phyloP scores from a whole-genome alignment of 2,888 invertebrate genomes.

The Gari tellinella region DNA sequence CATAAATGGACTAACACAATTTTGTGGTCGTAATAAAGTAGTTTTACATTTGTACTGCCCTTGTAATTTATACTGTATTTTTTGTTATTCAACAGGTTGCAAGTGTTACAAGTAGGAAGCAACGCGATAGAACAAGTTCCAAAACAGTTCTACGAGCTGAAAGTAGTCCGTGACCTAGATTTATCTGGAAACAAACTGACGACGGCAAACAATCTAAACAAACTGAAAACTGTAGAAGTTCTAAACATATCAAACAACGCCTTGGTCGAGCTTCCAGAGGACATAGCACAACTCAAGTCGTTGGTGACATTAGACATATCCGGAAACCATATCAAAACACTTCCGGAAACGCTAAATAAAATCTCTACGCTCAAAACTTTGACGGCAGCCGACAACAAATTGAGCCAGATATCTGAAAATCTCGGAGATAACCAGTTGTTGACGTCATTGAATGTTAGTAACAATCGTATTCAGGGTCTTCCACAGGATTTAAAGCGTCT shows the following conservation, averaged over 20 bases:
- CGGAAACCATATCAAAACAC: conserved; percentile 74
- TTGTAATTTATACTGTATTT: background rate
- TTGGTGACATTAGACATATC: conserved; percentile 75
- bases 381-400: conserved; percentile 72
- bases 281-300: conserved; percentile 72
- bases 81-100: conserved; percentile 61
- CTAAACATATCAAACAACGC: conserved; percentile 74
- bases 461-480: conserved; percentile 70
- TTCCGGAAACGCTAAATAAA: conserved; percentile 68
- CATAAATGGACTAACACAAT: no score
- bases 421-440: conserved; percentile 79
- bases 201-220: conserved; percentile 67
- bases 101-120: conserved; percentile 70
- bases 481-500: conserved; percentile 73
- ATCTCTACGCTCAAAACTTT: conserved; percentile 73
- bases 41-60: background rate
- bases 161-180: conserved; percentile 72
- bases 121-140: conserved; percentile 79
- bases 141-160: conserved; percentile 75
- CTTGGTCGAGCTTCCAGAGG: conserved; percentile 72
- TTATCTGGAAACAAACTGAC: conserved; percentile 74
- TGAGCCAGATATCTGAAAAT: conserved; percentile 75
- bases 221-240: conserved; percentile 68
- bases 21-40: no score
- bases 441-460: conserved; percentile 68